Percentiles rank a stretch among this genome's conserved stretches.
phyloP scores from a whole-genome alignment of 2,113 vertebrate species.

The Psittacara wagleri region DNA sequence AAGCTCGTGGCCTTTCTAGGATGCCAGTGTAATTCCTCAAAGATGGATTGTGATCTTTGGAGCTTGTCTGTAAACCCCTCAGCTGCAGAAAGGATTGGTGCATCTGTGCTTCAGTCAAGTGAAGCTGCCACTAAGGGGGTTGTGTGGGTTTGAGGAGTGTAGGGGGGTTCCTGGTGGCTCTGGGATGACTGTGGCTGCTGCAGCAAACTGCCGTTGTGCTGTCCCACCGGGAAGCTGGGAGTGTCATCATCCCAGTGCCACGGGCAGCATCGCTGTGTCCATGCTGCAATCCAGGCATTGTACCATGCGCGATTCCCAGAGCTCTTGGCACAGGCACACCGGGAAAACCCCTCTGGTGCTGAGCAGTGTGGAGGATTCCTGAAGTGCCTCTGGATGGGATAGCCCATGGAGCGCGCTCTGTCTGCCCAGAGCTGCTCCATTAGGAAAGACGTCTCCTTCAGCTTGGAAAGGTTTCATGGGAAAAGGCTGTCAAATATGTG shows the following conservation, averaged over 20 bases:
- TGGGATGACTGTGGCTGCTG: not conserved
- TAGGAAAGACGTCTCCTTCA: not conserved
- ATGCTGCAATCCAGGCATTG: rapidly evolving
- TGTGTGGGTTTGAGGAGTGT: not conserved
- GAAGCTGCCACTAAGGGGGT: rapidly evolving
- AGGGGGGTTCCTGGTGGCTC: not conserved
- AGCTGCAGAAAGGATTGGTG: not conserved
- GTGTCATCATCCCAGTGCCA: not conserved
- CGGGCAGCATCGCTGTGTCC: not conserved
- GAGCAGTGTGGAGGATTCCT: not conserved
- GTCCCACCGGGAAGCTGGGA: not conserved
- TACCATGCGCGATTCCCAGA: rapidly evolving
- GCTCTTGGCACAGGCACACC: not conserved
- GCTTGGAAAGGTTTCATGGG: not conserved
- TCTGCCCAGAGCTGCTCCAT: not conserved
- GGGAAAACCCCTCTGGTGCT: not conserved
- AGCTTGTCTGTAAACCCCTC: not conserved
- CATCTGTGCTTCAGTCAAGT: not conserved
- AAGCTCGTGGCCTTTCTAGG: not conserved
- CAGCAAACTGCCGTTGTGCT: not conserved
- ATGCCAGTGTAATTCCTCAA: not conserved
- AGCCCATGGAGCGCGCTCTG: rapidly evolving
- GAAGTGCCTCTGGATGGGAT: not conserved
- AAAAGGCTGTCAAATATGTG: not conserved
- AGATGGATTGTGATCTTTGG: not conserved